Evolutionary conservation across 2,797 vertebrate species (phyloP).

Genomic region (Crenuchus spilurus): DNA sequence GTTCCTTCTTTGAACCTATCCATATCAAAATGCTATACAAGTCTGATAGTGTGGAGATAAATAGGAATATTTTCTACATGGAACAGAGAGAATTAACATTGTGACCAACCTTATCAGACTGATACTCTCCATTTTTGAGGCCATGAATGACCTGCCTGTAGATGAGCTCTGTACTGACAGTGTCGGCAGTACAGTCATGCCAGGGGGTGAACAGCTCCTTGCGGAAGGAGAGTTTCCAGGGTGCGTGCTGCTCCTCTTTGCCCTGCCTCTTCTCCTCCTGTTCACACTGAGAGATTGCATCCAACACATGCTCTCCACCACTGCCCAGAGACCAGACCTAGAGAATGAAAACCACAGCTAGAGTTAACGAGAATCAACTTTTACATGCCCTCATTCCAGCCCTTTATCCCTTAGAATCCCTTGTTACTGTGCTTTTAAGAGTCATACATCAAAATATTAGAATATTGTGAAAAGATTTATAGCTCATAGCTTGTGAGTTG

Average conservation of each 20-base stretch:
- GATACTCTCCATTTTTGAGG: conserved; percentile 85
- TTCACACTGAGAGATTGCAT: conserved; percentile 93
- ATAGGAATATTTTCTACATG: no score
- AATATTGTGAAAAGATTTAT: no score
- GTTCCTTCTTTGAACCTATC: no score
- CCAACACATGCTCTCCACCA: conserved; percentile 82
- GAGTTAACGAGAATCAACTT: not conserved
- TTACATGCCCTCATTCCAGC: not conserved
- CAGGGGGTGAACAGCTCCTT: conserved; percentile 94
- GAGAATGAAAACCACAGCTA: conserved; percentile 8
- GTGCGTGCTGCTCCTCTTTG: conserved; percentile 76
- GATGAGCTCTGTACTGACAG: conserved; percentile 88
- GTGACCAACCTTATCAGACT: conserved; percentile 82
- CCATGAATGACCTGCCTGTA: conserved; percentile 88
- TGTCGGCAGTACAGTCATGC: conserved; percentile 84
- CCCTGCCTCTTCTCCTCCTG: conserved; percentile 85
- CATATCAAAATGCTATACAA: no score
- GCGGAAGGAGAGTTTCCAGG: conserved; percentile 86
- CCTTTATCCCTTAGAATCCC: not conserved
- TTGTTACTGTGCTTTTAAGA: no score
- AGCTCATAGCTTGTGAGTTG: no score
- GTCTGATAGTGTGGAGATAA: no score
- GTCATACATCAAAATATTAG: no score
- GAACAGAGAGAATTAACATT: no score
- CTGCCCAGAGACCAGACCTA: conserved; percentile 92